Evolutionary conservation across 1,140 invertebrate species (phyloP).

Genomic region (Apis laboriosa): DNA sequence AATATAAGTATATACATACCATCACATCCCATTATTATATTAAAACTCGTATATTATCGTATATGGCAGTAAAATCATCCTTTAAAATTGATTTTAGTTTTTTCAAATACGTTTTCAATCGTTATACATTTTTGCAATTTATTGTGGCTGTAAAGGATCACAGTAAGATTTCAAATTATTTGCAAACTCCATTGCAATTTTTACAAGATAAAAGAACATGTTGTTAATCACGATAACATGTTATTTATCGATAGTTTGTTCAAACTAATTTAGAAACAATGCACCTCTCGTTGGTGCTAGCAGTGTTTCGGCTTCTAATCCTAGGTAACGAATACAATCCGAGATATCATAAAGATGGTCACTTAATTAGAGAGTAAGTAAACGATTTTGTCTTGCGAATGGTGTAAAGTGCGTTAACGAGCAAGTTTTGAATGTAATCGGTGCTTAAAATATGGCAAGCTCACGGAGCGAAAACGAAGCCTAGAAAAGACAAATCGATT

Average conservation of each 20-base stretch:
- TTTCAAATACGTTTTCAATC: constrained; percentile 41
- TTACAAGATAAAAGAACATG: constrained; percentile 55
- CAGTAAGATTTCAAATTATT: constrained; percentile 53
- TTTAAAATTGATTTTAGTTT: constrained; percentile 49
- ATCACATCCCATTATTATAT: not conserved
- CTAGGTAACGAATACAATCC: constrained; percentile 53
- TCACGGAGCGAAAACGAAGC: constrained; percentile 51
- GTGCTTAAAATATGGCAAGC: constrained; percentile 61
- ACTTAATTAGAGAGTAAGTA: constrained; percentile 67
- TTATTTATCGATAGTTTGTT: constrained; percentile 54
- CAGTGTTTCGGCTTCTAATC: constrained; percentile 59
- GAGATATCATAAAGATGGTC: constrained; percentile 49
- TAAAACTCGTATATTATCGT: constrained; percentile 30
- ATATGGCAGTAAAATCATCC: constrained; percentile 20
- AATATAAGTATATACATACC: constrained; percentile 55
- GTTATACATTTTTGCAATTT: constrained; percentile 50
- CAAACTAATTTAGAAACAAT: constrained; percentile 51
- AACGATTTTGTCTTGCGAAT: constrained; percentile 61
- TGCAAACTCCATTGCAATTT: constrained; percentile 46
- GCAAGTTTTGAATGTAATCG: constrained; percentile 55
- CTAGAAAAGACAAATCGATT: constrained; percentile 66
- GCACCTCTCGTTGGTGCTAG: constrained; percentile 55
- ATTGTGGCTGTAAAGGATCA: constrained; percentile 68
- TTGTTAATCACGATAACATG: constrained; percentile 54
- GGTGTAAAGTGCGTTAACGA: constrained; percentile 52